Conservation (phyloP, 2,888 invertebrate genomes). For the Protophormia terraenovae region DNA sequence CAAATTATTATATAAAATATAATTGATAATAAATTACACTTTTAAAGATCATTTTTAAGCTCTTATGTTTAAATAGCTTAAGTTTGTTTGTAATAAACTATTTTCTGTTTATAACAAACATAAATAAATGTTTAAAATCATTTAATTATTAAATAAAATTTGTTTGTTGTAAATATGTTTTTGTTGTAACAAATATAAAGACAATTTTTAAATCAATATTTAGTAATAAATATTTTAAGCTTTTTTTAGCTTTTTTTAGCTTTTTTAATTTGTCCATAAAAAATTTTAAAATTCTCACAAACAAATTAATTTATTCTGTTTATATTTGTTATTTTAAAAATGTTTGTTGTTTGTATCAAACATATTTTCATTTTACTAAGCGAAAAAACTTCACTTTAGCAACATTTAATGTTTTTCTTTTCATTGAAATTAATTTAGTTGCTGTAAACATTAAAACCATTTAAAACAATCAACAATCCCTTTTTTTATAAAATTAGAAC, state of each 20-base stretch:
- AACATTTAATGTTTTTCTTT: background rate
- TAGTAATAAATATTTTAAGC: no score
- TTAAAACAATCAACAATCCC: background rate
- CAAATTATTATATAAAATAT: no score
- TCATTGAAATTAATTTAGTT: background rate
- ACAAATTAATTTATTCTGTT: no score
- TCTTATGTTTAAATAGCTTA: background rate
- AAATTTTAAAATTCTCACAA: no score
- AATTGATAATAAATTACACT: no score
- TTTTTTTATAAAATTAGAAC: background rate
- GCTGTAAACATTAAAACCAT: background rate
- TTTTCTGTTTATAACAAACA: background rate
- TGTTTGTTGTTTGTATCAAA: background rate
- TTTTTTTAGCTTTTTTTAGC: no score
- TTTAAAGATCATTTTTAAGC: no score
- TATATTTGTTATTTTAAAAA: no score
- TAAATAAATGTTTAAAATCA: background rate
- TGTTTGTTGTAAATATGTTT: no score
- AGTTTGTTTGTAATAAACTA: background rate
- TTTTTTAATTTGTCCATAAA: no score
- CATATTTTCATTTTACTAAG: background rate
- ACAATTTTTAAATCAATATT: no score
- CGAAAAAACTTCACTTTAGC: background rate
- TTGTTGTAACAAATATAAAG: no score
- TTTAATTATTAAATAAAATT: background rate